Conservation (phyloP, 2,113 vertebrate species). For the Cettia cetti region DNA sequence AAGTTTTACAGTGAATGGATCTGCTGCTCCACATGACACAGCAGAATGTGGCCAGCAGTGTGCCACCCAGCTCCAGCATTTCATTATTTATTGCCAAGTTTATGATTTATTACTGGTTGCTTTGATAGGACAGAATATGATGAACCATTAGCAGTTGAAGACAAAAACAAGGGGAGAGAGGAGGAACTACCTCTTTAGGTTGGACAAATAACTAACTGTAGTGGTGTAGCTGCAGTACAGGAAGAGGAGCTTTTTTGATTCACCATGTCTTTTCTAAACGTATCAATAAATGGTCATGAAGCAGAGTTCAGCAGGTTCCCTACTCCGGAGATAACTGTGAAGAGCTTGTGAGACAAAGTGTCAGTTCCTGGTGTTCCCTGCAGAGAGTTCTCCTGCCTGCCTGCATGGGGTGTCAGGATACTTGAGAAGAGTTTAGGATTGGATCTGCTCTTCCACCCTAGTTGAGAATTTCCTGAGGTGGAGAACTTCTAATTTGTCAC, state of each 20-base stretch:
- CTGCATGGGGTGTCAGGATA: background rate
- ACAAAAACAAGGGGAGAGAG: background rate
- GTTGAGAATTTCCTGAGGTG: background rate
- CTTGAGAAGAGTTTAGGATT: background rate
- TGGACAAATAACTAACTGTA: background rate
- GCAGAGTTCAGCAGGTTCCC: background rate
- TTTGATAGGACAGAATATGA: background rate
- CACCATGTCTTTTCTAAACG: background rate
- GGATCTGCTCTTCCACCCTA: background rate
- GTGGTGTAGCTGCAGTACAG: background rate
- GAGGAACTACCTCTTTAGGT: background rate
- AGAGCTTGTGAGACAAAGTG: background rate
- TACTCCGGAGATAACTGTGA: background rate
- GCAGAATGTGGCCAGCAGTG: background rate
- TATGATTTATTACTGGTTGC: background rate
- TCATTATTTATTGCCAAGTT: background rate
- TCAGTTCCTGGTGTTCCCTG: background rate
- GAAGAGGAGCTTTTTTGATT: background rate
- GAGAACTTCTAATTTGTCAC: background rate
- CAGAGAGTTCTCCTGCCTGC: background rate
- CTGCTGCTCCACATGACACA: background rate
- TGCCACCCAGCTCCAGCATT: background rate
- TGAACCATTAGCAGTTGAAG: background rate
- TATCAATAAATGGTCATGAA: no score
- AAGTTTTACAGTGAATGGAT: background rate